Evolutionary conservation across 2,797 vertebrate species (phyloP), one percentile per base, ranked within the genome.

Genomic region (Uromys caudimaculatus): DNA sequence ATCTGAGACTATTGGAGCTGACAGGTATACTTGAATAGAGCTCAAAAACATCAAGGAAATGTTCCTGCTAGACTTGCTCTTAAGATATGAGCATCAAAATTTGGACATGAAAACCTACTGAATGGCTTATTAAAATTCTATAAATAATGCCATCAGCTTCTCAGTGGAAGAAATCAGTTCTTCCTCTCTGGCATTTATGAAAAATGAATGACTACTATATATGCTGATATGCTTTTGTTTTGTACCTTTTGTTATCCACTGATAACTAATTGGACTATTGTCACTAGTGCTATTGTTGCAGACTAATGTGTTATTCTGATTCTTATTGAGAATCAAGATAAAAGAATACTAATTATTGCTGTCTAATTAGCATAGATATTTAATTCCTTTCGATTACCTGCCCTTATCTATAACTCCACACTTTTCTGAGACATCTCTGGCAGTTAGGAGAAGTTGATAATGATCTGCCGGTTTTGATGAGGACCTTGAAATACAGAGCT

Each of bases 141-240:
- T 95, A 96, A 97, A 97, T 96, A 97, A 96, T 89, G 93, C 35
- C 60, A 77, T 93, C 75, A 52, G 81, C n/a, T 84, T 93, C 62
- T 94, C 85, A 85, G 24, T 50, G 90, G 58, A 95, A 94, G 67
- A 92, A 90, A 94, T 89, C 44, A 67, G 14, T 89, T 95, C 35
- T 84, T 93, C 91, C 14, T 85, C 77, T 93, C 89, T 97, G 95
- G 5, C 90, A 95, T 97, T 97, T 97, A 97, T 96, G 50, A 96
- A 97, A 97, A 97, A 95, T 95, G 71, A 93, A 97, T 97, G 89
- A 95, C 88, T 95, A 90, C 58, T 91, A 35, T 92, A 93, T 81
- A 92, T 75, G 27, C 24, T 91, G 75, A 87, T 76, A 91, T 29
- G 91, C 93, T 96, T 96, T 92, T 93, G 32, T 90, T 92, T 58